Evolutionary conservation across 2,888 invertebrate species (phyloP).

Genomic region (Microctonus brassicae): DNA sequence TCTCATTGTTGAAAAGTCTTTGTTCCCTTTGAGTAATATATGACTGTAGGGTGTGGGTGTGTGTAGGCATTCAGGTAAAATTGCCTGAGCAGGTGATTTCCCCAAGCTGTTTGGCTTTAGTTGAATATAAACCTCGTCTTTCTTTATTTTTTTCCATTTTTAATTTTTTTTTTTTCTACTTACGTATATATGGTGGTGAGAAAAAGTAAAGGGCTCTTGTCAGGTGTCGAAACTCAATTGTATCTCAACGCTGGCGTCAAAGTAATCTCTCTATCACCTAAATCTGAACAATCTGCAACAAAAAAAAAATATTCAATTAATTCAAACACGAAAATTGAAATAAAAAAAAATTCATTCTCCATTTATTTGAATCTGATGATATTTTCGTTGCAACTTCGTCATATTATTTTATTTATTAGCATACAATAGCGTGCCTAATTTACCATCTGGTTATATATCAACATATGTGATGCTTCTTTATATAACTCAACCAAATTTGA

Average conservation of each 20-base stretch:
- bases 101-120: slow-evolving; percentile 42
- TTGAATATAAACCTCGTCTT: slow-evolving; percentile 5
- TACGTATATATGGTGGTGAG: not conserved
- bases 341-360: no score
- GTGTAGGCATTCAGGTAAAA: not conserved
- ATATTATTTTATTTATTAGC: slow-evolving; percentile 11
- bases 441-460: slow-evolving; percentile 20
- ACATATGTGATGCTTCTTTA: slow-evolving; percentile 16
- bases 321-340: no score
- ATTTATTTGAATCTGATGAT: not conserved
- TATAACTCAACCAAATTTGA: slow-evolving; percentile 1
- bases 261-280: not conserved
- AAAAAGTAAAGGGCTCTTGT: slow-evolving; percentile 18
- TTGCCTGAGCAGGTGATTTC: slow-evolving; percentile 49
- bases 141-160: slow-evolving; percentile 1
- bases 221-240: slow-evolving; percentile 33
- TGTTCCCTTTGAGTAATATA: not conserved
- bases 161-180: slow-evolving; percentile 5
- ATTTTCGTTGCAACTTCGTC: slow-evolving; percentile 4
- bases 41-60: slow-evolving; percentile 32
- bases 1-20: not conserved
- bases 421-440: slow-evolving; percentile 19
- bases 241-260: slow-evolving; percentile 1
- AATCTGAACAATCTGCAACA: no score
- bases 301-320: no score